A percentile compares a stretch with the other conserved stretches of the same genome.
Evolutionary conservation across 2,113 vertebrate species (phyloP).

Genomic region (Micronycteris hirsuta): DNA sequence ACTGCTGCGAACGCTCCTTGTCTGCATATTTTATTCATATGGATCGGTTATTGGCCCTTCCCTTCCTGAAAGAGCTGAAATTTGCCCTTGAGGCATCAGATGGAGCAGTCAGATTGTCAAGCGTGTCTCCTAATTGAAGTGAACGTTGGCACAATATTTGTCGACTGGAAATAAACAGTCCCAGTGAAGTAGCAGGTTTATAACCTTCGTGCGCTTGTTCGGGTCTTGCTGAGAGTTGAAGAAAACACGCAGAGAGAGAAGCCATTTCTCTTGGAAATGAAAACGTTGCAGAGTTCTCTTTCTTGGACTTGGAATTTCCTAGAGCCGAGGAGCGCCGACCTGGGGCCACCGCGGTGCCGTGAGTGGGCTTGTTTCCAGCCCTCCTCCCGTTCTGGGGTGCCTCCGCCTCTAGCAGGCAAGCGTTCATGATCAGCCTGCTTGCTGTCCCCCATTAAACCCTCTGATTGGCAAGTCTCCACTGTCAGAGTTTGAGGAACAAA

Average conservation of each 20-base stretch:
- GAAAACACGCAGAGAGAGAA: neutral
- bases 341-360: neutral
- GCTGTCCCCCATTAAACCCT: neutral
- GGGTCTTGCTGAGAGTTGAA: constrained; percentile 60
- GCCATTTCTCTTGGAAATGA: constrained; percentile 7
- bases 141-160: constrained; percentile 83
- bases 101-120: constrained; percentile 86
- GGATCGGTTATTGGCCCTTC: constrained; percentile 69
- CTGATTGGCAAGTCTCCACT: neutral
- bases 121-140: constrained; percentile 84
- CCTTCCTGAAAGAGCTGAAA: constrained; percentile 82
- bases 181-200: constrained; percentile 77
- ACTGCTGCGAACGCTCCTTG: constrained; percentile 71
- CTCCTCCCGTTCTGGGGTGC: neutral
- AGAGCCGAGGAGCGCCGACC: neutral
- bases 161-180: constrained; percentile 83
- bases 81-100: constrained; percentile 87
- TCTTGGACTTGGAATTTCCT: neutral
- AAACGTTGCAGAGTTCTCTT: neutral
- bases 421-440: neutral
- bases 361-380: neutral
- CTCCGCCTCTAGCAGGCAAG: neutral
- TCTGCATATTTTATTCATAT: constrained; percentile 81
- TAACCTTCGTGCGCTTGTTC: constrained; percentile 46
- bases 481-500: neutral